These are phyloP conservation scores for Apus apus DNA, from an alignment of 2,113 vertebrate species.

Conservation along the genomic window DNA sequence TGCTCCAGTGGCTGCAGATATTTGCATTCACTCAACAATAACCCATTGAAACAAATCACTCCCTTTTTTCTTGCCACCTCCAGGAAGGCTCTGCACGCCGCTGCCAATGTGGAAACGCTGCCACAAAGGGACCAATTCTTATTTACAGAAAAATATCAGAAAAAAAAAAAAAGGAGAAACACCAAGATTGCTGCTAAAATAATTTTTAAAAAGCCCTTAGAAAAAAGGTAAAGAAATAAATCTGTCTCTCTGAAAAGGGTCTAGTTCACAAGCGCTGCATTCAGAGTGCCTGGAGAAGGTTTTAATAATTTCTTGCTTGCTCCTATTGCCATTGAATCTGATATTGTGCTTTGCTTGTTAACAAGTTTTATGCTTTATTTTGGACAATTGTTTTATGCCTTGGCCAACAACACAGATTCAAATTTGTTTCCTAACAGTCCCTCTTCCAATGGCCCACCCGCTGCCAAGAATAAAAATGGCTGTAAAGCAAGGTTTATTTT, in stretches of 20 bases:
- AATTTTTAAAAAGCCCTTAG: not conserved
- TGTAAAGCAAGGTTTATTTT: conserved; percentile 4
- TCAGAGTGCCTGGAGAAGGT: not conserved
- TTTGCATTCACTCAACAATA: conserved; percentile 74
- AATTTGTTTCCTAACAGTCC: conserved; percentile 15
- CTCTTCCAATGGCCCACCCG: not conserved
- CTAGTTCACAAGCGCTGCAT: not conserved
- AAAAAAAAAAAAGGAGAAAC: not conserved
- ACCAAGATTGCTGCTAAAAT: not conserved
- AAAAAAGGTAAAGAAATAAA: not conserved
- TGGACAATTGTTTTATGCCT: not conserved
- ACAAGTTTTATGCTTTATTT: conserved; percentile 39
- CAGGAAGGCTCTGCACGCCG: conserved; percentile 33
- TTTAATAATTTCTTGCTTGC: not conserved
- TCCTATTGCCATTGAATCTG: not conserved
- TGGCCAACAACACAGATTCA: not conserved
- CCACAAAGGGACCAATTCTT: conserved; percentile 61
- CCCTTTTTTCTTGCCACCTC: conserved; percentile 65
- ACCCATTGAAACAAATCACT: conserved; percentile 69
- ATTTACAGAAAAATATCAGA: conserved; percentile 49
- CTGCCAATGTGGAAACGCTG: conserved; percentile 44
- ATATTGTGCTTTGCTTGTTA: not conserved
- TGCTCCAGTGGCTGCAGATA: conserved; percentile 68
- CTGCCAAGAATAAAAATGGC: not conserved
- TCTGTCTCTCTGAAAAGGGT: not conserved